A percentile compares a stretch with the other conserved stretches of the same genome.
These are phyloP conservation scores for Mya arenaria DNA, from an alignment of 1,140 invertebrate species.

Conservation along the genomic window DNA sequence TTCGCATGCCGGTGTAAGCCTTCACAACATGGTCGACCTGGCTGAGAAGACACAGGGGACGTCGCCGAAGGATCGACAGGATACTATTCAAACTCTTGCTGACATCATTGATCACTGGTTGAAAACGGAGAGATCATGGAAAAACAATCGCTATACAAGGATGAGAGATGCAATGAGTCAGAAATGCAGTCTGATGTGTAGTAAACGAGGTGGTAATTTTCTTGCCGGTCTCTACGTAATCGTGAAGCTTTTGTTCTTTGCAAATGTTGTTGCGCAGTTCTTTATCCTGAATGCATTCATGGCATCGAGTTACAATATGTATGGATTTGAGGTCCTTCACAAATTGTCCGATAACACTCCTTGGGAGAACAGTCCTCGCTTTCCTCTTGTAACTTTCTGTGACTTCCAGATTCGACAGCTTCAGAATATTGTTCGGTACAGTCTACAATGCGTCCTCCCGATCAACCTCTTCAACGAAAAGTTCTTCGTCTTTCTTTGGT, in stretches of 20 bases:
- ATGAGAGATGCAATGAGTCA: slow-evolving; percentile 62
- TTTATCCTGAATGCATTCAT: slow-evolving; percentile 76
- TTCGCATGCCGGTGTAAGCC: slow-evolving; percentile 66
- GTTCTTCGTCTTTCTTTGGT: slow-evolving; percentile 83
- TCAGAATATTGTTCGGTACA: slow-evolving; percentile 69
- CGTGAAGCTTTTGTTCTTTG: slow-evolving; percentile 71
- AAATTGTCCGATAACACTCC: slow-evolving; percentile 76
- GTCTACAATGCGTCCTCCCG: slow-evolving; percentile 82
- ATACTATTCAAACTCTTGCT: slow-evolving; percentile 64
- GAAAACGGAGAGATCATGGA: slow-evolving; percentile 53
- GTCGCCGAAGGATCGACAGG: slow-evolving; percentile 58
- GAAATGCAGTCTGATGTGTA: slow-evolving; percentile 72
- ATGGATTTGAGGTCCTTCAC: slow-evolving; percentile 80
- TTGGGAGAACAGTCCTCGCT: slow-evolving; percentile 79
- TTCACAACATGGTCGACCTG: slow-evolving; percentile 84
- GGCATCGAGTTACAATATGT: slow-evolving; percentile 70
- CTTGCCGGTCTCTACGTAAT: slow-evolving; percentile 81
- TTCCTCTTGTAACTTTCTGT: slow-evolving; percentile 83
- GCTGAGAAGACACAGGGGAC: slow-evolving; percentile 81
- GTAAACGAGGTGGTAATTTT: slow-evolving; percentile 81
- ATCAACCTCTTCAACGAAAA: slow-evolving; percentile 83
- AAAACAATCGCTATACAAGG: slow-evolving; percentile 60
- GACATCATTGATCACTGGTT: slow-evolving; percentile 69
- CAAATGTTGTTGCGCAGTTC: slow-evolving; percentile 76
- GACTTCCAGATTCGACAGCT: slow-evolving; percentile 82